Evolutionary conservation across 2,113 vertebrate genomes (phyloP).

Genomic region (Clarias gariepinus): DNA sequence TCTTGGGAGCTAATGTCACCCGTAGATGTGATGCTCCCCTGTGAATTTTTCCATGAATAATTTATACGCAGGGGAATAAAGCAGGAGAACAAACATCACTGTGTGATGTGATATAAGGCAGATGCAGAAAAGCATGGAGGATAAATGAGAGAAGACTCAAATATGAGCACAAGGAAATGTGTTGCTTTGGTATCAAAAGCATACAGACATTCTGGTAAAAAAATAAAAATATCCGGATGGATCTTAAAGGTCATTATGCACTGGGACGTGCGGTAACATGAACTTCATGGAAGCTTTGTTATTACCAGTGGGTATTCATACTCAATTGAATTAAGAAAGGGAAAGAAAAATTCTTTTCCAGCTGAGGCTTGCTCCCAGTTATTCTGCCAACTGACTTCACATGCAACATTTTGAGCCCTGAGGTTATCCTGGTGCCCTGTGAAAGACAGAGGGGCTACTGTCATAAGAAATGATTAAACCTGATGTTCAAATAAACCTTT

Average conservation of each 20-base stretch:
- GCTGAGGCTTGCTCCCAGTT: slow-evolving; percentile 21
- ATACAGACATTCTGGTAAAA: slow-evolving; percentile 30
- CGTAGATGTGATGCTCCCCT: not conserved
- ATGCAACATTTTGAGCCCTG: not conserved
- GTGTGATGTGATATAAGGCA: not conserved
- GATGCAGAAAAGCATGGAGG: not conserved
- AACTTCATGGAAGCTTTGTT: not conserved
- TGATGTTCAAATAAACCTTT: not conserved
- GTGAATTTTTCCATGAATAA: slow-evolving; percentile 35
- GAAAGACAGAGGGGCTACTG: not conserved
- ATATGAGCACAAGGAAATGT: not conserved
- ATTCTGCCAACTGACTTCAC: slow-evolving; percentile 3
- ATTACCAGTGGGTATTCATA: not conserved
- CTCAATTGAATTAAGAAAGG: slow-evolving; percentile 6
- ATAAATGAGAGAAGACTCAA: not conserved
- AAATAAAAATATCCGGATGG: slow-evolving; percentile 36
- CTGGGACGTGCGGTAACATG: slow-evolving; percentile 8
- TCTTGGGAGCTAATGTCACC: slow-evolving; percentile 38
- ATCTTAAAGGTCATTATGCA: not conserved
- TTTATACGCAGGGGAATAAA: slow-evolving; percentile 31
- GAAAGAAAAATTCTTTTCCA: not conserved
- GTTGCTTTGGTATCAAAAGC: slow-evolving; percentile 18
- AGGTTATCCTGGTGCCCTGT: not conserved
- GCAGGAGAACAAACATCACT: slow-evolving; percentile 8
- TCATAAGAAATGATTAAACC: not conserved